Conservation (phyloP, 2,797 vertebrate genomes). For the Cyprinella venusta region DNA sequence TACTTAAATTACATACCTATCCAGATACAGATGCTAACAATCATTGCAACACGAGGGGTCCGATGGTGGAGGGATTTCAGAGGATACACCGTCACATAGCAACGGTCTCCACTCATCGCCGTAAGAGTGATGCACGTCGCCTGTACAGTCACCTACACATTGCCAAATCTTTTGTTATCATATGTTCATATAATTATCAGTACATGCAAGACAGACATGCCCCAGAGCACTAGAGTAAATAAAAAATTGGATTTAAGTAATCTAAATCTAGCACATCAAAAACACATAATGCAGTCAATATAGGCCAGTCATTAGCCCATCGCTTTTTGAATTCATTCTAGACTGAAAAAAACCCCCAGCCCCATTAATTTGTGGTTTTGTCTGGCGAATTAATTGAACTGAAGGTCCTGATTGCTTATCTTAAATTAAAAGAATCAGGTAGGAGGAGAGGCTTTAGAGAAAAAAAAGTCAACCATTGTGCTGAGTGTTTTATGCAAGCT, state of each 20-base stretch:
- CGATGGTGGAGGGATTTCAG: conserved; percentile 83
- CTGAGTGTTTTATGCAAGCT: conserved; percentile 13
- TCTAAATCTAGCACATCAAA: conserved; percentile 31
- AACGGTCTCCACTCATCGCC: conserved; percentile 84
- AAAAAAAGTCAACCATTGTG: conserved; percentile 35
- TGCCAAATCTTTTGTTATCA: conserved; percentile 23
- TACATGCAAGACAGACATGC: conserved; percentile 12
- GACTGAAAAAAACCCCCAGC: background rate
- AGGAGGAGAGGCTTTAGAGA: conserved; percentile 23
- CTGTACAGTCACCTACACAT: conserved; percentile 81
- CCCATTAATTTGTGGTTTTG: conserved; percentile 39
- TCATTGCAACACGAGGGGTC: conserved; percentile 80
- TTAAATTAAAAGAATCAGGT: conserved; percentile 39
- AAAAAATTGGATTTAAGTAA: conserved; percentile 24
- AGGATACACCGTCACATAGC: conserved; percentile 83
- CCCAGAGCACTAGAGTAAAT: background rate
- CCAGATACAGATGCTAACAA: conserved; percentile 84
- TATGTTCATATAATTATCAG: conserved; percentile 22
- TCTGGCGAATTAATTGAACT: conserved; percentile 39
- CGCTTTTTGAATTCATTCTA: conserved; percentile 24
- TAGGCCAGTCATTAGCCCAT: conserved; percentile 5
- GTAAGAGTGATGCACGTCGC: conserved; percentile 85
- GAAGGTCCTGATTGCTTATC: conserved; percentile 37
- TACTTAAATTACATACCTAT: conserved; percentile 71
- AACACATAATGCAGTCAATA: conserved; percentile 9